phyloP scores from a whole-genome alignment of 2,113 vertebrate species.

The Genyomyrus donnyi region DNA sequence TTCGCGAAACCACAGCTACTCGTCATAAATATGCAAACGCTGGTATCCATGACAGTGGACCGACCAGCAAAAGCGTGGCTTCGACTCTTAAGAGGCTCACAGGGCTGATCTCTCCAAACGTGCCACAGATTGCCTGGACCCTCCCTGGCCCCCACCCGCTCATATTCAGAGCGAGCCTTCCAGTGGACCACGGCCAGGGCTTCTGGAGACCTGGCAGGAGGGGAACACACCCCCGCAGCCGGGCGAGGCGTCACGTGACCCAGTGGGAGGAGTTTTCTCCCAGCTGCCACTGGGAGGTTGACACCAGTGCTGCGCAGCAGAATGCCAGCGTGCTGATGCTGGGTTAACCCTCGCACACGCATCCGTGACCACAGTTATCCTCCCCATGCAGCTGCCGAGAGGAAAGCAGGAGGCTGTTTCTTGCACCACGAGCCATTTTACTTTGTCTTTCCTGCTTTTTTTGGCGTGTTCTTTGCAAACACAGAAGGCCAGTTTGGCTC shows the following conservation, averaged over 20 bases:
- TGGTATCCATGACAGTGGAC: neutral
- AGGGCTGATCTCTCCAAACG: neutral
- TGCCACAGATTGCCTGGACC: neutral
- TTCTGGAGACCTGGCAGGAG: neutral
- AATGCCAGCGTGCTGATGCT: neutral
- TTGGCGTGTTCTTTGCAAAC: neutral
- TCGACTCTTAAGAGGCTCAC: neutral
- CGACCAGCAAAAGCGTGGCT: neutral
- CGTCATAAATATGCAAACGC: neutral
- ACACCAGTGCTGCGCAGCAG: neutral
- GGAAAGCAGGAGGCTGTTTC: neutral
- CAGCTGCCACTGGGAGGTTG: neutral
- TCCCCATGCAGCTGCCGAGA: neutral
- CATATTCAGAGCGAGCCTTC: neutral
- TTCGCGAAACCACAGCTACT: neutral
- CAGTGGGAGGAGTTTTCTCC: neutral
- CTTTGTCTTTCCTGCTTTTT: neutral
- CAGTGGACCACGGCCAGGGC: neutral
- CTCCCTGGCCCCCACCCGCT: neutral
- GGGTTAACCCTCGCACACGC: neutral
- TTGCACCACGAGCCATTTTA: neutral
- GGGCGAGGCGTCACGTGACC: neutral
- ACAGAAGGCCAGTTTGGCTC: neutral
- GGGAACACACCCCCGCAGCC: neutral
- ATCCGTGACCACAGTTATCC: neutral